A percentile compares a stretch with the other conserved stretches of the same genome.
These are phyloP conservation scores for Heliconius nattereri DNA, from an alignment of 1,140 invertebrate species.

Conservation along the genomic window DNA sequence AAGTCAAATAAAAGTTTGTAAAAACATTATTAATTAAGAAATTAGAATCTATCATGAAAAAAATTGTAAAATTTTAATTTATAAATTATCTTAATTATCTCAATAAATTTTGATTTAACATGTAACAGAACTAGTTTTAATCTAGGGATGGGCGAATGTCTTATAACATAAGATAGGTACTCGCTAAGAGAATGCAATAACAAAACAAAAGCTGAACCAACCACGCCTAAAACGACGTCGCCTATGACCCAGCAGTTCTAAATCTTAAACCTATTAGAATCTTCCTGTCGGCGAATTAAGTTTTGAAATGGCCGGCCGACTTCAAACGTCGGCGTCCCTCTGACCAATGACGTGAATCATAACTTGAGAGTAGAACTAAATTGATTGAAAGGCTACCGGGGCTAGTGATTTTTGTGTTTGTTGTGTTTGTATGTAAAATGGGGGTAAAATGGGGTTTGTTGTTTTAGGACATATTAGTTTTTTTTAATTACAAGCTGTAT, in stretches of 20 bases:
- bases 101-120: too few species aligned
- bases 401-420: slow-evolving; percentile 31
- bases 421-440: slow-evolving; percentile 6
- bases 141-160: too few species aligned
- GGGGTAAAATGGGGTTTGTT: neutral
- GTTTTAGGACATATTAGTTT: neutral
- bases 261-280: slow-evolving; percentile 74
- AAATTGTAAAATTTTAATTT: too few species aligned
- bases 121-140: too few species aligned
- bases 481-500: neutral
- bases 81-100: too few species aligned
- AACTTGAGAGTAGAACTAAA: slow-evolving; percentile 41
- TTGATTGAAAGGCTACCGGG: slow-evolving; percentile 54
- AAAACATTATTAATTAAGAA: too few species aligned
- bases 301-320: slow-evolving; percentile 59
- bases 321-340: slow-evolving; percentile 52
- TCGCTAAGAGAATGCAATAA: neutral
- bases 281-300: slow-evolving; percentile 59
- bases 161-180: too few species aligned
- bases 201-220: neutral
- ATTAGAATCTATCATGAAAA: too few species aligned
- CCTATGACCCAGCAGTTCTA: slow-evolving; percentile 63
- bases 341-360: slow-evolving; percentile 61
- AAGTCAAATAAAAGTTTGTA: too few species aligned
- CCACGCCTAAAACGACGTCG: slow-evolving; percentile 25